Evolutionary conservation across 2,797 vertebrate genomes (phyloP).

Genomic region (Platalea minor): DNA sequence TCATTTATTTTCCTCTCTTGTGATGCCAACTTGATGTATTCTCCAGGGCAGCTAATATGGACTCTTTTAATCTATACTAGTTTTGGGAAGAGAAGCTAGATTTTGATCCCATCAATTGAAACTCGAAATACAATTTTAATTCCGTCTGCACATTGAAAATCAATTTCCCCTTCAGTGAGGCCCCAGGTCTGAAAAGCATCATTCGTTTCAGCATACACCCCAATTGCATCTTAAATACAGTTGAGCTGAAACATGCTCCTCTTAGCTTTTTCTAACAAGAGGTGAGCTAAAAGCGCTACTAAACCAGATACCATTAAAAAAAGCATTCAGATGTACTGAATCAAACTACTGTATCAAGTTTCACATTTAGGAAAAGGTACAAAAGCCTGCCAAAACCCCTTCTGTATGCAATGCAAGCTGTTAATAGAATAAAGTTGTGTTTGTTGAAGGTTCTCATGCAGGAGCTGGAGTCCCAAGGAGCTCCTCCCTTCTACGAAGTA

Average conservation of each 20-base stretch:
- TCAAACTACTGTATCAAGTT: neutral
- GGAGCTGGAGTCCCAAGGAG: neutral
- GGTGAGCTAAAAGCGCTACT: neutral
- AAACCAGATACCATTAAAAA: neutral
- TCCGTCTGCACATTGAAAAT: neutral
- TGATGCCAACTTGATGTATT: neutral
- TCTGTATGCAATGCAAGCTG: neutral
- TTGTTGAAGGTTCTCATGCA: neutral
- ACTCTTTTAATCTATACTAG: neutral
- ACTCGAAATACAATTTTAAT: neutral
- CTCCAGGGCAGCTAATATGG: neutral
- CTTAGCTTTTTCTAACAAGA: neutral
- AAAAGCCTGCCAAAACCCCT: neutral
- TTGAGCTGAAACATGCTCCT: neutral
- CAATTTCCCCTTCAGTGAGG: neutral
- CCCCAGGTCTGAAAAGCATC: neutral
- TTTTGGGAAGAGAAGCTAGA: neutral
- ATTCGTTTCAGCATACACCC: neutral
- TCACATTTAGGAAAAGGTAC: neutral
- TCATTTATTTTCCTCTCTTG: neutral
- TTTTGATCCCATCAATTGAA: neutral
- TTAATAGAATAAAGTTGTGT: neutral
- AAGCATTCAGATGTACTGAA: neutral
- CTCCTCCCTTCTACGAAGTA: neutral
- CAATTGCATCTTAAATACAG: neutral